Conservation (phyloP, 1,140 invertebrate species). For the Apis cerana region DNA sequence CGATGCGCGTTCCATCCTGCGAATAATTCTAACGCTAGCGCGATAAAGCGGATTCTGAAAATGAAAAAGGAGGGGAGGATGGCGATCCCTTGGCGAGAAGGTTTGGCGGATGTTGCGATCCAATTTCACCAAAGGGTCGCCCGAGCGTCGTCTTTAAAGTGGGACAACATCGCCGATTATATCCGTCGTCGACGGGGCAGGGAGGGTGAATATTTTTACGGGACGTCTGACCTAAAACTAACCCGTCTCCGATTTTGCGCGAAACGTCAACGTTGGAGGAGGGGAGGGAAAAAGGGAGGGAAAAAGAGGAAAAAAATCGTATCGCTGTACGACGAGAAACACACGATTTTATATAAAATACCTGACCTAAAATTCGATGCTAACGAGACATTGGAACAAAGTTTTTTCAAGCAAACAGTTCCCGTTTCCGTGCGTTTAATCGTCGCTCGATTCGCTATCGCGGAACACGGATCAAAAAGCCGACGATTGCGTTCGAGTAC, state of each 20-base stretch:
- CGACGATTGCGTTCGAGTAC: neutral
- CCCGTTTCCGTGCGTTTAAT: neutral
- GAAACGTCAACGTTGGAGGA: neutral
- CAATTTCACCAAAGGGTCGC: conserved; percentile 10
- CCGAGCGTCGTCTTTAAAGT: conserved; percentile 40
- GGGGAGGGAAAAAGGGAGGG: neutral
- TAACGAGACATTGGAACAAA: neutral
- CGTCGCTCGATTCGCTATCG: conserved; percentile 5
- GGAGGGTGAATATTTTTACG: conserved; percentile 54
- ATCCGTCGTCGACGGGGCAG: neutral
- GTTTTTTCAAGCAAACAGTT: neutral
- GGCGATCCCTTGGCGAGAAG: too few relatives aligned
- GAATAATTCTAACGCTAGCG: too few relatives aligned
- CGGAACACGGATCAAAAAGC: neutral
- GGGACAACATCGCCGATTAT: conserved; percentile 48
- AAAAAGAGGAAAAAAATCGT: neutral
- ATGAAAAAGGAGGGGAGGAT: neutral
- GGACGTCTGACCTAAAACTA: conserved; percentile 60
- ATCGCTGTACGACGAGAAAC: too few relatives aligned
- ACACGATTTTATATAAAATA: conserved; percentile 14
- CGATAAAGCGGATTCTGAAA: too few relatives aligned
- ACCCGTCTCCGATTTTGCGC: conserved; percentile 46
- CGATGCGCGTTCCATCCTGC: neutral
- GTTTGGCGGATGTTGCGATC: too few relatives aligned
- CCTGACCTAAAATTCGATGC: conserved; percentile 45